Evolutionary conservation across 2,888 invertebrate genomes (phyloP), one percentile per base, ranked within the genome.

Genomic region (Dolichomitus sp.): DNA sequence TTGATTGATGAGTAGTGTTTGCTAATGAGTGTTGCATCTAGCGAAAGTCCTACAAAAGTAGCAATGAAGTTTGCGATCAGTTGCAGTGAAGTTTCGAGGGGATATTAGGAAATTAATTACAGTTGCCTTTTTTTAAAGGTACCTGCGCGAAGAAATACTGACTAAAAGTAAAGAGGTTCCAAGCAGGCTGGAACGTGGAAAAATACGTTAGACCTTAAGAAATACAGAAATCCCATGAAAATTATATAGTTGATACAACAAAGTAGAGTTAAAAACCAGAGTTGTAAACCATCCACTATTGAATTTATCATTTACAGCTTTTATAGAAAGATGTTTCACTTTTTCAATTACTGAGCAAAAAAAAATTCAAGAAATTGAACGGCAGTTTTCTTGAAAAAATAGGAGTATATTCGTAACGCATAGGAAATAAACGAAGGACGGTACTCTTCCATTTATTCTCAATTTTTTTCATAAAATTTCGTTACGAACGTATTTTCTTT

Each of bases 61-160:
- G 42, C 45, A 23, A 37, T 65, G 50, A 54, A 48, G n/a, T 14
- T 50, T 72, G 45, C 14, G n/a, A 57, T 63, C 33, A 45, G 45
- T 69, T 68, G 40, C 37, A 57, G 7, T 57, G 12, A 65, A 45
- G 37, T 45, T 57, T 63, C 73, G 68, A 78, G 33, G 17, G 48
- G 45, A 78, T 69, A 52, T 33, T 33, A 66, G 65, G 59, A 66
- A 30, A 45, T 40, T 9, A 57, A 52, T 33, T 17, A 68, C 17
- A 12, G 50, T 68, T 19, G 37, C 33, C 17, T 17, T 61, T 61
- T 40, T 45, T 45, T 45, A 59, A 76, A 81, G 80, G 86, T 92
- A 92, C 93, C 92, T 93, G 90, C 61, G 83, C 73, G 89, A 91
- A 88, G 89, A 91, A 90, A 92, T 89, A 91, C 90, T 89, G 88